Evolutionary conservation across 2,797 vertebrate species (phyloP).

Genomic region (Neomorphus geoffroyi): DNA sequence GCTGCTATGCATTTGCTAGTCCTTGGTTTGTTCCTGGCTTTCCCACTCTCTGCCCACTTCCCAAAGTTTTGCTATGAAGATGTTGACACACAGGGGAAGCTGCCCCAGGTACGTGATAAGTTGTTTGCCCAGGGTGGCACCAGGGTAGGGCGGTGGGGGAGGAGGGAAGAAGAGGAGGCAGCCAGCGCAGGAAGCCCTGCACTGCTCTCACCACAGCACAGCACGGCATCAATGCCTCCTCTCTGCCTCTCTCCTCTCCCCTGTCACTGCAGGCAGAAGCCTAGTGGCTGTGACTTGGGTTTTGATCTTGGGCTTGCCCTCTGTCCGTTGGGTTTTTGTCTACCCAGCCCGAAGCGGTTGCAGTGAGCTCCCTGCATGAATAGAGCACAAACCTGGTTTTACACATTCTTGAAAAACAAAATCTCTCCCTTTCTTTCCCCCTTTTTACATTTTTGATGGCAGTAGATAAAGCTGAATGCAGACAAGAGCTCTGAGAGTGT

Average conservation of each 20-base stretch:
- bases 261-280: neutral
- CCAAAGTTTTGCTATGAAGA: neutral
- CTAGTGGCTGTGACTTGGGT: neutral
- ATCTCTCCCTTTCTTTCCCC: neutral
- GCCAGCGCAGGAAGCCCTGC: neutral
- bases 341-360: neutral
- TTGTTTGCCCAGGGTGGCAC: neutral
- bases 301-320: neutral
- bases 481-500: neutral
- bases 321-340: neutral
- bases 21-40: neutral
- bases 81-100: neutral
- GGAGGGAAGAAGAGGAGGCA: neutral
- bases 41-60: neutral
- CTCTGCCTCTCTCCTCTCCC: neutral
- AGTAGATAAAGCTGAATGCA: neutral
- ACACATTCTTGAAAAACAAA: neutral
- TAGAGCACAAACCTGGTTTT: neutral
- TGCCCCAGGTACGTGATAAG: neutral
- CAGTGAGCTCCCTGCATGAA: neutral
- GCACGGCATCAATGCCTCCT: neutral
- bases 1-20: neutral
- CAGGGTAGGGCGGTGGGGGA: neutral
- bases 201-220: fast-evolving
- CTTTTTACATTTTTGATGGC: neutral